Percentiles rank a stretch among this genome's conserved stretches.
Conservation (phyloP, 2,888 invertebrate genomes). For the Lepidocyrtinus sp. region DNA sequence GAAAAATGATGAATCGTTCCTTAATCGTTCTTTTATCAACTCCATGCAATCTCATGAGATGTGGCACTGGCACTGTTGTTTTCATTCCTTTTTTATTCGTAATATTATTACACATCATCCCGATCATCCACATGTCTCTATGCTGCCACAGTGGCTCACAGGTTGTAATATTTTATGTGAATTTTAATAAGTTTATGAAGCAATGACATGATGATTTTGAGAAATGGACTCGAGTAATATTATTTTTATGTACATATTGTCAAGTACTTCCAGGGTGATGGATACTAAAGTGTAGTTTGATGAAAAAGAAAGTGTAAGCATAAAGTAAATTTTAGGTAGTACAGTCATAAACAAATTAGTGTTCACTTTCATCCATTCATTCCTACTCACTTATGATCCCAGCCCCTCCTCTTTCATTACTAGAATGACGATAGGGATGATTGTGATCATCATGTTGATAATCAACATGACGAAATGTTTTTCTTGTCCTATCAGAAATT, state of each 20-base stretch:
- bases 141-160: not conserved
- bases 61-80: conserved; percentile 34
- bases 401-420: not conserved
- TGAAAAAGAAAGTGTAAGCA: not conserved
- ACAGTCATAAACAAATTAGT: not conserved
- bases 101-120: not conserved
- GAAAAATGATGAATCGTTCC: conserved; percentile 66
- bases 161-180: not conserved
- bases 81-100: conserved; percentile 22
- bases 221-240: not conserved
- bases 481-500: not conserved
- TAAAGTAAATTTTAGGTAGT: not conserved
- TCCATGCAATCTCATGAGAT: conserved; percentile 55
- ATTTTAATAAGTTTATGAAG: not conserved
- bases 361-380: not conserved
- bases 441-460: not conserved
- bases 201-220: not conserved
- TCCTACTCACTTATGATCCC: not conserved
- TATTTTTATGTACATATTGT: not conserved
- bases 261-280: too few relatives aligned
- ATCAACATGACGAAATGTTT: not conserved
- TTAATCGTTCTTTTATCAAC: conserved; percentile 66
- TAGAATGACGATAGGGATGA: not conserved
- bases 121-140: too few relatives aligned
- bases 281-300: not conserved